These are phyloP conservation scores for Toxostoma redivivum DNA, from an alignment of 2,113 vertebrate genomes.

Conservation along the genomic window DNA sequence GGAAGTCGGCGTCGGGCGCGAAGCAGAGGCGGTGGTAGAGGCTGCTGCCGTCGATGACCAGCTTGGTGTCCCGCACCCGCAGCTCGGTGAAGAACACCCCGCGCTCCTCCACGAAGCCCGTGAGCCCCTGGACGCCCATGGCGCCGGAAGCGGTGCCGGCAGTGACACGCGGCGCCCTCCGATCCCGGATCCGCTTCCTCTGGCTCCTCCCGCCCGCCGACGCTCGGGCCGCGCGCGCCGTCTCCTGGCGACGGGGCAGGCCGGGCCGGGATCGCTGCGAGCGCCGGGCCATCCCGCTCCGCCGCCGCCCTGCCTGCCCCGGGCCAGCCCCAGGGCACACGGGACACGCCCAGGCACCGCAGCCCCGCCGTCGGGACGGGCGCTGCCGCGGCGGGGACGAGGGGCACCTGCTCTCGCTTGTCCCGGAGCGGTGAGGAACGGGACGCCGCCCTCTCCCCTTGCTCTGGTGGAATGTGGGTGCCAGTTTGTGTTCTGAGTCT, in stretches of 20 bases:
- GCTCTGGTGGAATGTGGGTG: neutral
- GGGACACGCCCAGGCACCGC: fast-evolving
- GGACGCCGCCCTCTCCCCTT: fast-evolving
- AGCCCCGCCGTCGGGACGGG: neutral
- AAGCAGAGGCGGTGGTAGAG: slow-evolving; percentile 86
- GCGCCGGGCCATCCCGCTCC: neutral
- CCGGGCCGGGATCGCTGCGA: too few species aligned
- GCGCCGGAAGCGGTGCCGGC: neutral
- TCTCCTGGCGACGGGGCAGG: neutral
- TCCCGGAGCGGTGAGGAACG: neutral
- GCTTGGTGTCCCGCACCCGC: slow-evolving; percentile 78
- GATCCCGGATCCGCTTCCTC: neutral
- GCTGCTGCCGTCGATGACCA: slow-evolving; percentile 89
- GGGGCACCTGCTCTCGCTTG: too few species aligned
- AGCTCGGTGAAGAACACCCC: slow-evolving; percentile 78
- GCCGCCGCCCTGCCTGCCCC: neutral
- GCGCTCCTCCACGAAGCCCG: slow-evolving; percentile 80
- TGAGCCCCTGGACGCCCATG: slow-evolving; percentile 90
- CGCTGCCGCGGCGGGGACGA: neutral
- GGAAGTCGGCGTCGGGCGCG: slow-evolving; percentile 75
- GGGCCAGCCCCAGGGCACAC: neutral
- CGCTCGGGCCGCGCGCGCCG: neutral
- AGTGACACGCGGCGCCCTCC: neutral
- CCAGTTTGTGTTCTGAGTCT: neutral
- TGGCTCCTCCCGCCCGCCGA: fast-evolving